A percentile compares a stretch with the other conserved stretches of the same genome.
phyloP scores from a whole-genome alignment of 2,888 invertebrate genomes.

The Xestia rhomboidea region DNA sequence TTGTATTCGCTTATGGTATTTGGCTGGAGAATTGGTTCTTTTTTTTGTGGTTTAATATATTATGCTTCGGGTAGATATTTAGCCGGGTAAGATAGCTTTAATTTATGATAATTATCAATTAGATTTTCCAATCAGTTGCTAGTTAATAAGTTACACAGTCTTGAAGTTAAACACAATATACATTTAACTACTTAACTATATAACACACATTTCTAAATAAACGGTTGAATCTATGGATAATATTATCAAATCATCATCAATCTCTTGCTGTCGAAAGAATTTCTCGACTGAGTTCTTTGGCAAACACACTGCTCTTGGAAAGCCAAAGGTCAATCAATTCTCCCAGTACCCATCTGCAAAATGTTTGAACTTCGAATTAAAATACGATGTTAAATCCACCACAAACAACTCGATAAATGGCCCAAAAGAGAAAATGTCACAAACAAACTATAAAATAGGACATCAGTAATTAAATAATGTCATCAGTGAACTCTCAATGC shows the following conservation, averaged over 20 bases:
- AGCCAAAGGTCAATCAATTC: neutral
- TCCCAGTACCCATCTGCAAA: neutral
- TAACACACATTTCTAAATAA: neutral
- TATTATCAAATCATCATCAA: neutral
- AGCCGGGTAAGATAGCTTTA: neutral
- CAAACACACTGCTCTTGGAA: neutral
- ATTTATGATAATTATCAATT: neutral
- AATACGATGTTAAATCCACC: neutral
- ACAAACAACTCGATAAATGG: neutral
- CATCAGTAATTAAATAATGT: conserved; percentile 50
- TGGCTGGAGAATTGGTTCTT: neutral
- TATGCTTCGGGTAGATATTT: neutral
- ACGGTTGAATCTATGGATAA: neutral
- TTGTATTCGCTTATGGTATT: neutral
- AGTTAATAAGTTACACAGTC: neutral
- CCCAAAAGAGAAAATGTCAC: conserved; percentile 1
- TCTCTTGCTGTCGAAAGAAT: neutral
- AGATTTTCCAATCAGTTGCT: neutral
- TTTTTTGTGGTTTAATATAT: neutral
- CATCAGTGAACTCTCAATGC: conserved; percentile 36
- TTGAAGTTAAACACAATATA: too few relatives aligned
- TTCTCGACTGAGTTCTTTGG: neutral
- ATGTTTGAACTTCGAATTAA: neutral
- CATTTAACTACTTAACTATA: neutral
- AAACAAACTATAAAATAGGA: conserved; percentile 14